phyloP scores from a whole-genome alignment of 23 tunicate species.

The Styela clava region DNA sequence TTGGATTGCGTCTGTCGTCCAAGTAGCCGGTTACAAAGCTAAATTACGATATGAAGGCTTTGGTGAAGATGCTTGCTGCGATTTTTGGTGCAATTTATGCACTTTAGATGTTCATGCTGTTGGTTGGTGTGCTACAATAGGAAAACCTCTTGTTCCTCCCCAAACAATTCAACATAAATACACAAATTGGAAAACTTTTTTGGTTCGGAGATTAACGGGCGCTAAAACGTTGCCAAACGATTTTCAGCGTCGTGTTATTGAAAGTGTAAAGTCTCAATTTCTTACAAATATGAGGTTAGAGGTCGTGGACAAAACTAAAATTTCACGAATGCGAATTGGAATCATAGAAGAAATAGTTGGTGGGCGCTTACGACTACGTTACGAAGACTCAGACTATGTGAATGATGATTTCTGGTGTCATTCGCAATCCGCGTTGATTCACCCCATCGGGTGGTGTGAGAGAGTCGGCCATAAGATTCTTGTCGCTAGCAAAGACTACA shows the following conservation, averaged over 20 bases:
- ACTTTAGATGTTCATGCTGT: slow-evolving; percentile 89
- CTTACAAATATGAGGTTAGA: slow-evolving; percentile 61
- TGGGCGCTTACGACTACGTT: slow-evolving; percentile 61
- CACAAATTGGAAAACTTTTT: slow-evolving; percentile 83
- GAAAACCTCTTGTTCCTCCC: slow-evolving; percentile 90
- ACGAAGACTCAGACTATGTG: slow-evolving; percentile 78
- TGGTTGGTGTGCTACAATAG: slow-evolving; percentile 96
- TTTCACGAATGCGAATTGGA: slow-evolving; percentile 79
- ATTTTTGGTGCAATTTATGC: slow-evolving; percentile 93
- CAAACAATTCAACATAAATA: slow-evolving; percentile 78
- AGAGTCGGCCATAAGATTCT: slow-evolving; percentile 83
- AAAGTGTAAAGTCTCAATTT: slow-evolving; percentile 64
- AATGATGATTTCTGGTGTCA: slow-evolving; percentile 94
- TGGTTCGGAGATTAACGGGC: slow-evolving; percentile 66
- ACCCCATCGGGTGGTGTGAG: slow-evolving; percentile 91
- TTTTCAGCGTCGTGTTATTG: slow-evolving; percentile 57
- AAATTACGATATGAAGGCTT: slow-evolving; percentile 68
- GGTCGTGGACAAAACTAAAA: slow-evolving; percentile 83
- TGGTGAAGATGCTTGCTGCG: slow-evolving; percentile 48
- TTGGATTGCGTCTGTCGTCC: slow-evolving; percentile 85
- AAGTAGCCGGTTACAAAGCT: slow-evolving; percentile 83
- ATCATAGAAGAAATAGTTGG: slow-evolving; percentile 72
- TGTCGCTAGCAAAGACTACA: slow-evolving; percentile 78
- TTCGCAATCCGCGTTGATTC: slow-evolving; percentile 55
- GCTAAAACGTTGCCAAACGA: slow-evolving; percentile 87